Evolutionary conservation across 35 echinoderm and acorn worm species (phyloP), one percentile per base, ranked within the genome.

Genomic region (Hemicentrotus pulcherrimus): DNA sequence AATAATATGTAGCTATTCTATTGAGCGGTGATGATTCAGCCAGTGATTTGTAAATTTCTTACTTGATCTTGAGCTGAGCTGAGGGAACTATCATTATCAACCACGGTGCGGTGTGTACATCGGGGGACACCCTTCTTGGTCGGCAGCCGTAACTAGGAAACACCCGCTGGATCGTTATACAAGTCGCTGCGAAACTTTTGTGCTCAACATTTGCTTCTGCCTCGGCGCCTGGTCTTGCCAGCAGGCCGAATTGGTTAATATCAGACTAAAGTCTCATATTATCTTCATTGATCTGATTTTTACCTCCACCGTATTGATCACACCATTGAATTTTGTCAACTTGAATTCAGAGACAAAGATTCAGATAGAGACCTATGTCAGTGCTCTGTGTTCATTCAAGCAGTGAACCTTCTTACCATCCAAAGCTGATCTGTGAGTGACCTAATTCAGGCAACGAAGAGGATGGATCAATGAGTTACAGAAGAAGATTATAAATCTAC

Each of bases 11-110:
- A 78, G 19, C 65, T 78, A 8, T 78, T 78, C 28, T 78, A 78
- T 78, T 78, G 65, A 78, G 28, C 65, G 22, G 65, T 78, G 65
- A 78, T 78, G 28, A 78, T 78, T 22, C 65, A 78, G 65, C 65
- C 65, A 78, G 65, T 78, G 65, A 78, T 78, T 78, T 78, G 24
- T 28, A 78, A 78, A 78, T 78, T 78, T 78, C 65, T 78, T 78
- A 22, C 65, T 78, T 28, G 65, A 78, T 78, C 65, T 78, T 22
- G 65, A n/a, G n/a, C n/a, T n/a, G n/a, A n/a, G n/a, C n/a, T n/a
- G n/a, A 78, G 65, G 65, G 65, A 28, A 78, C 65, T 78, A n/a
- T 28, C 65, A 78, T 78, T 78, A 78, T 78, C n/a, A 78, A 28
- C 22, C n/a, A 78, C 65, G 65, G 65, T 30, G 19, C 65, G 65